Conservation (phyloP, 64 coral and sea anemone genomes). For the Stylophora pistillata region DNA sequence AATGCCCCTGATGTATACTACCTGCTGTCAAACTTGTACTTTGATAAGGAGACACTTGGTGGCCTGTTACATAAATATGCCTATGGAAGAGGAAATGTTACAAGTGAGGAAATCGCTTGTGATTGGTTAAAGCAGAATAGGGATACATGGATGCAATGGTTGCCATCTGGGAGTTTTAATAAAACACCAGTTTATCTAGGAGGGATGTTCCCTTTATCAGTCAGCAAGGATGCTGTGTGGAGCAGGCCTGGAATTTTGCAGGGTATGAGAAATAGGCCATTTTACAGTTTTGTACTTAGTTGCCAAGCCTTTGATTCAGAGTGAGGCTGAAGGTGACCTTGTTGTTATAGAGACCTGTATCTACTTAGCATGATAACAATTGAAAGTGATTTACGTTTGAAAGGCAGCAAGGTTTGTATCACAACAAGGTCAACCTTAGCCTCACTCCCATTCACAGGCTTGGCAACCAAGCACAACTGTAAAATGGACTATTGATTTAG, state of each 20-base stretch:
- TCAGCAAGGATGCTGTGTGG: slow-evolving; percentile 64
- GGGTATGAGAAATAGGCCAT: slow-evolving; percentile 54
- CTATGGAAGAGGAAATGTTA: slow-evolving; percentile 40
- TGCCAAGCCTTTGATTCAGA: too few relatives aligned
- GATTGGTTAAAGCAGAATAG: slow-evolving; percentile 57
- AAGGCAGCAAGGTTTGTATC: too few relatives aligned
- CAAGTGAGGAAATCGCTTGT: slow-evolving; percentile 78
- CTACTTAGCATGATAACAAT: too few relatives aligned
- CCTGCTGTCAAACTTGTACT: slow-evolving; percentile 66
- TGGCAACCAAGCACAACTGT: too few relatives aligned
- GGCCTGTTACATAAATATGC: slow-evolving; percentile 46
- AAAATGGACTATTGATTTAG: too few relatives aligned
- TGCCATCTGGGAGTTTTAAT: slow-evolving; percentile 35
- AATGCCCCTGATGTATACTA: slow-evolving; percentile 73
- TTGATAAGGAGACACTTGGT: slow-evolving; percentile 61
- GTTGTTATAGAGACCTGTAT: too few relatives aligned
- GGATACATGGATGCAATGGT: slow-evolving; percentile 75
- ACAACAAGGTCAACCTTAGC: too few relatives aligned
- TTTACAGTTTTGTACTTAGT: too few relatives aligned
- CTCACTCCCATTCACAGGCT: too few relatives aligned
- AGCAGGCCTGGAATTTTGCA: slow-evolving; percentile 78
- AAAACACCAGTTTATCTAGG: slow-evolving; percentile 82
- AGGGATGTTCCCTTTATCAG: slow-evolving; percentile 87
- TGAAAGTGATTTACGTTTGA: too few relatives aligned
- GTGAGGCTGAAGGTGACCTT: too few relatives aligned